Evolutionary conservation across 2,888 invertebrate species (phyloP).

Genomic region (Cerastoderma edule): DNA sequence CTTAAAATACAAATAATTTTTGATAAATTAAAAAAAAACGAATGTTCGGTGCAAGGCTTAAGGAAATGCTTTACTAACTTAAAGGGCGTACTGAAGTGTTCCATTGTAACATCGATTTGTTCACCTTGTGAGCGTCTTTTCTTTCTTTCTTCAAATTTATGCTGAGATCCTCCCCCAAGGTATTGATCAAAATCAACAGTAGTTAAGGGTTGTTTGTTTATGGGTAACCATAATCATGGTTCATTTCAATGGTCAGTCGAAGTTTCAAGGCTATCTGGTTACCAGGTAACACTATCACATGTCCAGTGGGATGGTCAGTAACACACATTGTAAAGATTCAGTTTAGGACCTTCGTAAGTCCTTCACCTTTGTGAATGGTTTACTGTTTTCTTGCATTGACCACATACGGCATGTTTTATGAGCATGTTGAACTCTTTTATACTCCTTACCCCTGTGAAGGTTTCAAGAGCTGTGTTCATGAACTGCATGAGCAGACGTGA

Average conservation of each 20-base stretch:
- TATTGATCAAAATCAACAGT: too few species aligned
- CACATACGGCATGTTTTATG: constrained; percentile 32
- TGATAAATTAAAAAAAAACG: too few species aligned
- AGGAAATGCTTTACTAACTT: too few species aligned
- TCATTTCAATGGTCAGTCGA: constrained; percentile 10
- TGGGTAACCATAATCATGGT: neutral
- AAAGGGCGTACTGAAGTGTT: too few species aligned
- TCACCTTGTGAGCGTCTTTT: neutral
- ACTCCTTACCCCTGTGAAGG: constrained; percentile 24
- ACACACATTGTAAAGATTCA: constrained; percentile 24
- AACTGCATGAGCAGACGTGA: neutral
- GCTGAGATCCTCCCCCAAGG: too few species aligned
- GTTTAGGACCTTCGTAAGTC: neutral
- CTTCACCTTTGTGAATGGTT: neutral
- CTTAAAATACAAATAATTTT: too few species aligned
- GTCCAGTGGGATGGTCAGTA: constrained; percentile 1
- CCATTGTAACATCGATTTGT: neutral
- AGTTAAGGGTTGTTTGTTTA: neutral
- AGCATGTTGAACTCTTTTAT: constrained; percentile 37
- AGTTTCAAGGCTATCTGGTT: constrained; percentile 21
- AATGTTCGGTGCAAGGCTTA: too few species aligned
- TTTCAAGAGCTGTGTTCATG: constrained; percentile 28
- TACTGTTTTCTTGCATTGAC: neutral
- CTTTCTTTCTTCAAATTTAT: too few species aligned
- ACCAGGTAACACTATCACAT: constrained; percentile 13